Base-by-base conservation (phyloP, 2,888 invertebrate species). In the Tenthredo livida region DNA sequence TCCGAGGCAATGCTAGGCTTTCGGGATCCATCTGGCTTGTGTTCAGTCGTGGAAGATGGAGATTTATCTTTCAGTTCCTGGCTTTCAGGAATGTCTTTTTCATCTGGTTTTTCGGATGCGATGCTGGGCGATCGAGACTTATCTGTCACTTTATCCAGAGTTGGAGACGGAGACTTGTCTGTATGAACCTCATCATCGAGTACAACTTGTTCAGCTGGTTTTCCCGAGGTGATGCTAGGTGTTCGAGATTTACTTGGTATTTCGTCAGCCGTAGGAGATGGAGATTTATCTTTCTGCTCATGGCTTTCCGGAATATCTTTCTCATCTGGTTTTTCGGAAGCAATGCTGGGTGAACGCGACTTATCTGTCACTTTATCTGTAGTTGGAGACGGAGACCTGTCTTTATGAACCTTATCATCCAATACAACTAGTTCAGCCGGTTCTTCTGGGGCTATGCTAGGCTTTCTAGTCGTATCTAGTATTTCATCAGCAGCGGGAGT, bases 401-500 rank as follows among this genome's bases (percentile, higher is more conserved):
- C 67, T 25, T 65, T 65, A 25, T 65, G 29, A 12, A 65, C 25
- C 17, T 33, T 33, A 6, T 33, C 67, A 25, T 67, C 67, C 29
- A 33, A 33, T 17, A 67, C 12, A 29, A 25, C 33, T 33, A 2
- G 2, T 15, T 67, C 67, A 17, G 10, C 43, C 3, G 43, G 25
- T 73, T 78, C 58, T 2, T 43, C 73, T 12, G 43, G 21, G 43
- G 43, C 10, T 43, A 43, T 33, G 54, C 37, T 78, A 25, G 78
- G 10, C 25, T 29, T 50, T 78, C 67, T 50, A 29, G 87, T 86
- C 80, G 85, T 84, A 0, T 86, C 86, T 1, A 1, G 61, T 9
- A 9, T 61, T 29, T 72, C 17, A 7, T 25, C 29, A 2, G 6
- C 12, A 54, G 54, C 25, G 1, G 77, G 77, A 6, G 77, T 33